Evolutionary conservation across 2,888 invertebrate genomes (phyloP).

Genomic region (Rhamnusium bicolor): DNA sequence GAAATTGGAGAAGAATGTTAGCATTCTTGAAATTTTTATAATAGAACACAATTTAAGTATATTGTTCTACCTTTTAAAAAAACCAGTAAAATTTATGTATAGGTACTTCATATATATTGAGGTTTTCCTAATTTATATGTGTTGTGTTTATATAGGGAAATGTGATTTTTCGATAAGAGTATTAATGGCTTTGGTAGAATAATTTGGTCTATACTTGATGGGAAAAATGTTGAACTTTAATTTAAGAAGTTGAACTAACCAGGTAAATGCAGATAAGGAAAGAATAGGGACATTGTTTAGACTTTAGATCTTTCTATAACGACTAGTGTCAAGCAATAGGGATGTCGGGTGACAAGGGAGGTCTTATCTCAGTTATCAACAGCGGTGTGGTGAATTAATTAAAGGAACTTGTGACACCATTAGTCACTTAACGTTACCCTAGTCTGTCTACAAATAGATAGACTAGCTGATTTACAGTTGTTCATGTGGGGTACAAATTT

Average conservation of each 20-base stretch:
- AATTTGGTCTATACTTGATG: slow-evolving; percentile 41
- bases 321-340: slow-evolving; percentile 29
- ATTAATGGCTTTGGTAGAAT: slow-evolving; percentile 13
- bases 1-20: neutral
- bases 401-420: slow-evolving; percentile 68
- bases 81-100: no score
- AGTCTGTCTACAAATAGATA: slow-evolving; percentile 66
- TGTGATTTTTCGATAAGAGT: slow-evolving; percentile 12
- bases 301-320: slow-evolving; percentile 33
- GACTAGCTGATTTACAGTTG: slow-evolving; percentile 65
- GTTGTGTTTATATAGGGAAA: neutral
- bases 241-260: slow-evolving; percentile 53
- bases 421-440: slow-evolving; percentile 67
- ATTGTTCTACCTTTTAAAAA: no score
- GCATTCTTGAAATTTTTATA: neutral
- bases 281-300: slow-evolving; percentile 31
- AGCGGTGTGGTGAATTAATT: slow-evolving; percentile 68
- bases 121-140: slow-evolving; percentile 5
- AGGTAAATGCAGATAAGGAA: slow-evolving; percentile 38
- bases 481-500: slow-evolving; percentile 57
- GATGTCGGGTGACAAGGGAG: slow-evolving; percentile 59
- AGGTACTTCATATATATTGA: no score
- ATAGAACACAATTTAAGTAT: no score
- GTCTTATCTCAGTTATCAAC: slow-evolving; percentile 67
- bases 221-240: slow-evolving; percentile 53